These are phyloP conservation scores for Lepisosteus osseus DNA, from an alignment of 2,113 vertebrate genomes.

Conservation along the genomic window DNA sequence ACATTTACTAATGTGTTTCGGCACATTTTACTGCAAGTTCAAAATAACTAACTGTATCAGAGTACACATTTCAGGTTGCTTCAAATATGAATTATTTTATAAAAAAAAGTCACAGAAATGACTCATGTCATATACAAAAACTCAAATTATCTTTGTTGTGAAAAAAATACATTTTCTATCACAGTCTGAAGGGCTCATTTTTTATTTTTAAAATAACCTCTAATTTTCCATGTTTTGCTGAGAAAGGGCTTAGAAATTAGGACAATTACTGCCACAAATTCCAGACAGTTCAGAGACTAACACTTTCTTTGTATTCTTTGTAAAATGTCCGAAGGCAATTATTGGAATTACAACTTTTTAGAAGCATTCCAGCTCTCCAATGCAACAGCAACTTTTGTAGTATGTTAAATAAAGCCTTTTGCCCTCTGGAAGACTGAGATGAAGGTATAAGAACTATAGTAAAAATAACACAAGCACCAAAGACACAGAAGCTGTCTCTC, in stretches of 20 bases:
- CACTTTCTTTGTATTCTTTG: constrained; percentile 53
- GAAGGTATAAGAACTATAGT: constrained; percentile 40
- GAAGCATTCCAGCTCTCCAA: constrained; percentile 66
- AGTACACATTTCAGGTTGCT: too few relatives aligned
- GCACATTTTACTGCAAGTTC: too few relatives aligned
- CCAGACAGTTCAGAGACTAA: constrained; percentile 56
- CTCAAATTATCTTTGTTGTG: neutral
- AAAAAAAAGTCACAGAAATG: too few relatives aligned
- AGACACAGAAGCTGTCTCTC: constrained; percentile 18
- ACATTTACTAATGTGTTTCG: too few relatives aligned
- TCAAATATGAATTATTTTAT: too few relatives aligned
- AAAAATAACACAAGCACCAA: constrained; percentile 35
- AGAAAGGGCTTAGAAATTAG: constrained; percentile 47
- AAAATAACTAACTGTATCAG: too few relatives aligned
- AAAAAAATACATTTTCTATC: neutral
- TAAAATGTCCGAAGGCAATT: constrained; percentile 55
- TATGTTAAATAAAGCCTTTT: constrained; percentile 59
- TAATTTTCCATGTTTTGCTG: constrained; percentile 56
- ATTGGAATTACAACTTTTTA: constrained; percentile 55
- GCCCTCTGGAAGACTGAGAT: constrained; percentile 47
- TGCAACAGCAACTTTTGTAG: constrained; percentile 64
- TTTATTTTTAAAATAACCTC: constrained; percentile 58
- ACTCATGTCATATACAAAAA: neutral
- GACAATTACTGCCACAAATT: constrained; percentile 61
- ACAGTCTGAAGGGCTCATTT: constrained; percentile 52